Evolutionary conservation across 1,140 invertebrate species (phyloP).

Genomic region (Scaptomyza graminum): DNA sequence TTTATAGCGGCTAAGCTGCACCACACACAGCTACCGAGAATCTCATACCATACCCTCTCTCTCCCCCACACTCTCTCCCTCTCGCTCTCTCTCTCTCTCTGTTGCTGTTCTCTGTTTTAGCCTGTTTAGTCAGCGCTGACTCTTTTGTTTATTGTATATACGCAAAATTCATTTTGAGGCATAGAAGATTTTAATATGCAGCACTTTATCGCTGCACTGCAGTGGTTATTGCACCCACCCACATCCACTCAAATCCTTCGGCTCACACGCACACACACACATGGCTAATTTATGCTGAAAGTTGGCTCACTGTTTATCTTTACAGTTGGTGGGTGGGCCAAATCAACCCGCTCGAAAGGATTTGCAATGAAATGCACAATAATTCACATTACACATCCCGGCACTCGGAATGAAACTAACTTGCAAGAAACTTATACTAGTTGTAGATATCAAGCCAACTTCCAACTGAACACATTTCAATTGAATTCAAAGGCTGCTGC

Average conservation of each 20-base stretch:
- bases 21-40: constrained; percentile 4
- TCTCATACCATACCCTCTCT: not conserved
- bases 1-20: constrained; percentile 38
- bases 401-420: constrained; percentile 6
- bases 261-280: constrained; percentile 25
- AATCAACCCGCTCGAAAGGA: constrained; percentile 46
- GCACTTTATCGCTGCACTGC: constrained; percentile 63
- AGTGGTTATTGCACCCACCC: constrained; percentile 22
- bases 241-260: not conserved
- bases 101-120: too few species aligned
- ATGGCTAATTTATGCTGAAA: constrained; percentile 71
- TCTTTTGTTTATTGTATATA: constrained; percentile 53
- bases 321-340: constrained; percentile 10
- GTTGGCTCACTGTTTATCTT: constrained; percentile 45
- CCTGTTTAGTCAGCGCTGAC: not conserved
- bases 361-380: constrained; percentile 73
- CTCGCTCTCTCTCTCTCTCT: too few species aligned
- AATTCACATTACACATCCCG: constrained; percentile 73
- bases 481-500: constrained; percentile 26
- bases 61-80: not conserved
- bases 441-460: constrained; percentile 51
- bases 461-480: constrained; percentile 54
- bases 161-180: constrained; percentile 64
- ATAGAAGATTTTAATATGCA: constrained; percentile 56
- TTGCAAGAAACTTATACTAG: constrained; percentile 28